Conservation (phyloP, 2,113 vertebrate genomes). For the Corapipo altera region DNA sequence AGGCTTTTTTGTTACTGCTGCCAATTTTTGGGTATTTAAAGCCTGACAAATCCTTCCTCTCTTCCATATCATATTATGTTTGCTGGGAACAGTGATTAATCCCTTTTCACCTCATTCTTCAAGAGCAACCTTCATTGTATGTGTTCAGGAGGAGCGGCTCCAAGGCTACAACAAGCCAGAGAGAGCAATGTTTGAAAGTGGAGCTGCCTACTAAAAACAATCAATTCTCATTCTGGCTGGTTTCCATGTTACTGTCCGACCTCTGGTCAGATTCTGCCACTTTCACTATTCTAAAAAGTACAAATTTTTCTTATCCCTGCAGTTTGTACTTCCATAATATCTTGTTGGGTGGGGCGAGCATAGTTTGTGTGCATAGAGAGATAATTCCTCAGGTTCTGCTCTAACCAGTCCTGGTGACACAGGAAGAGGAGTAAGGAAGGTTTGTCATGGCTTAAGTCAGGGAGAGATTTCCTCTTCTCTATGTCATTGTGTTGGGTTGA, state of each 20-base stretch:
- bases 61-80: not conserved
- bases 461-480: not conserved
- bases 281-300: not conserved
- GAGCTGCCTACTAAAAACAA: not conserved
- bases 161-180: not conserved
- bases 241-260: not conserved
- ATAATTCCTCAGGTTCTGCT: not conserved
- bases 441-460: not conserved
- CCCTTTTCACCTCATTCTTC: not conserved
- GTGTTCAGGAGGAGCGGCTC: not conserved
- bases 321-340: not conserved
- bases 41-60: slow-evolving; percentile 6
- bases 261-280: not conserved
- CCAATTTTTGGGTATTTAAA: slow-evolving; percentile 42
- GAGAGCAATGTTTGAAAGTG: not conserved
- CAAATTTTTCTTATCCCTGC: not conserved
- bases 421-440: not conserved
- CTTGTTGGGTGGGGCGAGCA: not conserved
- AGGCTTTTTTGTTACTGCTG: slow-evolving; percentile 21
- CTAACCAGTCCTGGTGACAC: not conserved
- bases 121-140: not conserved
- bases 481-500: not conserved
- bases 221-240: not conserved
- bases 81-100: not conserved
- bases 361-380: not conserved